phyloP scores from a whole-genome alignment of 2,113 vertebrate species.

The Monopterus albus region DNA sequence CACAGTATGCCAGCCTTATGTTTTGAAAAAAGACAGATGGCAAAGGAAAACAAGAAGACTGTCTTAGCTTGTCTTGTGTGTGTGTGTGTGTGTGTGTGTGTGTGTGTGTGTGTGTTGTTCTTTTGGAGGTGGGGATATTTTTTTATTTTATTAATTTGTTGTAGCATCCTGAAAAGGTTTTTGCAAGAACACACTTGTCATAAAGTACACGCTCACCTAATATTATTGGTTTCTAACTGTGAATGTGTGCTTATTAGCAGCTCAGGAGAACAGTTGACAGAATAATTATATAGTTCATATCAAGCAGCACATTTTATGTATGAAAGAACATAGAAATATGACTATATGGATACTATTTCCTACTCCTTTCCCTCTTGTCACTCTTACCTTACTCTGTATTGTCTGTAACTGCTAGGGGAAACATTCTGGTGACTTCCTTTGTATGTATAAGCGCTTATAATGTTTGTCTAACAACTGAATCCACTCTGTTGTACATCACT shows the following conservation, averaged over 20 bases:
- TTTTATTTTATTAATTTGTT: neutral
- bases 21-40: conserved; percentile 2
- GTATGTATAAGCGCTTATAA: conserved; percentile 4
- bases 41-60: neutral
- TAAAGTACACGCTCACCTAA: neutral
- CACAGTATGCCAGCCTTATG: neutral
- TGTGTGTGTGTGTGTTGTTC: too few species aligned
- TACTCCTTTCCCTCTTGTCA: neutral
- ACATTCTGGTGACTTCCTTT: neutral
- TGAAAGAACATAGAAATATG: neutral
- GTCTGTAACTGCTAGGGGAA: neutral
- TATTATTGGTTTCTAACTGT: neutral
- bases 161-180: neutral
- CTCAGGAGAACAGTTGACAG: neutral
- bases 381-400: neutral
- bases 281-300: neutral
- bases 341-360: neutral
- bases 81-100: too few species aligned
- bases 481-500: conserved; percentile 9
- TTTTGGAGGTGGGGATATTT: neutral
- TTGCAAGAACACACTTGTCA: neutral
- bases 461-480: conserved; percentile 32
- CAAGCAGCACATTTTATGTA: neutral
- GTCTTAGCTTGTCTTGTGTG: neutral
- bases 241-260: neutral